Evolutionary conservation across 1,140 invertebrate species (phyloP), one percentile per base, ranked within the genome.

Genomic region (Ladona fulva): DNA sequence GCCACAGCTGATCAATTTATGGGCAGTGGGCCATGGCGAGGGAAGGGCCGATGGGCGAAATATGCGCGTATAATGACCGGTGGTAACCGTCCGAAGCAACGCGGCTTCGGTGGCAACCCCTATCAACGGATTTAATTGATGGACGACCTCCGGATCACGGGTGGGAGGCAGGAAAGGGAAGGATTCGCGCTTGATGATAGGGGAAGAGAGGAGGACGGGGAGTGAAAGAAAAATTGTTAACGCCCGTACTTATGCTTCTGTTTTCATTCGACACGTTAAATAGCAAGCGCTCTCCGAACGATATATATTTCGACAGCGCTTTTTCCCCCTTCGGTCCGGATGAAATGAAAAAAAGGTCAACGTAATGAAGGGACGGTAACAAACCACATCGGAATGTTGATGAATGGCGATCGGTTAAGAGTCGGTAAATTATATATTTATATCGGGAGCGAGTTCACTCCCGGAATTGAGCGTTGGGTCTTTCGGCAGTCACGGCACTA

Each of bases 121-220:
- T 66, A 66, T 66, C 52, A 66, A 66, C 52, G 52, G 52, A 66
- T 66, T 66, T 66, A 66, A 66, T 66, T 66, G 52, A 66, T 66
- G 52, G n/a, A 66, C 52, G 52, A 12, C 52, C 52, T 66, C 52
- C 52, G 52, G n/a, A 52, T 52, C 44, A 52, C 44, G 19, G 19
- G 19, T 11, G 10, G 19, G 44, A 19, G 44, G 19, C 10, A 10
- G 44, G 44, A 52, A 19, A 19, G 44, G 44, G 19, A 52, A 52
- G 44, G 52, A 22, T 66, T 66, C n/a, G 52, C n/a, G 3, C 1
- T 16, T 19, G 52, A 66, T 16, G 52, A 22, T 16, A 66, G 52
- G 52, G 52, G 14, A 19, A 22, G 52, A 66, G 52, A 66, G 52
- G 5, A 10, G 44, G 44, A 52, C 19, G 19, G 52, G 52, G 52